Base-by-base conservation (phyloP, 2,888 invertebrate genomes). In the Nezara viridula region DNA sequence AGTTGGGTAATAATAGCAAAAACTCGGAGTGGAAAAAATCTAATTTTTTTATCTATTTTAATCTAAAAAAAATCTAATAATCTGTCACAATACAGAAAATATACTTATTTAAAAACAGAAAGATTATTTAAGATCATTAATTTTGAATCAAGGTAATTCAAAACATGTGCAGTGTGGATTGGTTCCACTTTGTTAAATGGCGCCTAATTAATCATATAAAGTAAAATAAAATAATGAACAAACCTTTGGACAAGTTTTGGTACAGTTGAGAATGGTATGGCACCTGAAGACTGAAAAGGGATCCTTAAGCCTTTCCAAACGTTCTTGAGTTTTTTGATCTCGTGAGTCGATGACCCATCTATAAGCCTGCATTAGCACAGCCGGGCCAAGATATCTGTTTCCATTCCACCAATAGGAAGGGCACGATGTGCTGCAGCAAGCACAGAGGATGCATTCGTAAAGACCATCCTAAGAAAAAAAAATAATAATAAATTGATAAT, bases 401-500 rank as follows among this genome's bases (percentile, higher is more conserved):
- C 97, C 96, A 92, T 99, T 99, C 99, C 99, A 99, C 99, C 99
- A 99, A 94, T 99, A 99, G 24, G 98, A 98, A 0, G 99, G 99
- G 91, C 99, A 99, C 40, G 98, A 97, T 7, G 99, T 98, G 12
- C 98, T 98, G 93, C 99, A 99, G 93, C 99, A 99, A 81, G 99
- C 99, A 92, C 99, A 99, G 89, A 99, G 94, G 91, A 99, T 99
- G 93, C 99, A 99, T 93, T 99, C 99, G 92, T 99, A 99, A 49
- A 99, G 94, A 89, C 99, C 99, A 93, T 99, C 99, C 95, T 95
- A 92, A 55, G 90, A 90, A 90, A 88, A 89, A 89, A 32, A 89
- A 66, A 27, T 19, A 37, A 40, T 24, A 4, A 40, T 44, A n/a
- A 55, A n/a, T 55, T 3, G n/a, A 55, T 55, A 24, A 55, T n/a